These are phyloP conservation scores for Odontesthes bonariensis DNA, from an alignment of 2,113 vertebrate species.

Conservation along the genomic window DNA sequence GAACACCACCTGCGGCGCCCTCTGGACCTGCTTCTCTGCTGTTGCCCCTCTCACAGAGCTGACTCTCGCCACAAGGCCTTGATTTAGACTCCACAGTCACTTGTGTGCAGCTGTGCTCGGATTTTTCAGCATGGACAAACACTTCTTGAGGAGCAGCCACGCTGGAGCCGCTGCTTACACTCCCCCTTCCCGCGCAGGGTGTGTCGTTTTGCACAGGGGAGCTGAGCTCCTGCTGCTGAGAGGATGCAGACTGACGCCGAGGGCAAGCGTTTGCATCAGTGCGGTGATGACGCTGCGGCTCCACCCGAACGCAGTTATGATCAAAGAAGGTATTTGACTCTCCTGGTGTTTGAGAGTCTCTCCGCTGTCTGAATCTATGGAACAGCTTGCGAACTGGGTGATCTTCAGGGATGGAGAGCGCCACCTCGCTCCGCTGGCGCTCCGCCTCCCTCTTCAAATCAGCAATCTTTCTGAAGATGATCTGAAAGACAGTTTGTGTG, in stretches of 20 bases:
- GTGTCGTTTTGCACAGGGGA: conserved; percentile 75
- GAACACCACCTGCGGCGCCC: neutral
- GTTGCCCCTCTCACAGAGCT: conserved; percentile 78
- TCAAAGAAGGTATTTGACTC: conserved; percentile 81
- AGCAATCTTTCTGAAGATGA: conserved; percentile 96
- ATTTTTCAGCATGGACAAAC: conserved; percentile 81
- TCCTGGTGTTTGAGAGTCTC: conserved; percentile 87
- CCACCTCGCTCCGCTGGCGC: conserved; percentile 92
- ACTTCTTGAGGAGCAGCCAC: conserved; percentile 86
- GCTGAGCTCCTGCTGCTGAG: conserved; percentile 77
- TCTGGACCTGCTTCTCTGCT: conserved; percentile 67
- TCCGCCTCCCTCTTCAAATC: conserved; percentile 97
- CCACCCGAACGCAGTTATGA: conserved; percentile 88
- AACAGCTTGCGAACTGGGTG: conserved; percentile 97
- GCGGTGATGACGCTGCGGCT: conserved; percentile 76
- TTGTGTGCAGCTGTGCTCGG: conserved; percentile 81
- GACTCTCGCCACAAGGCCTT: conserved; percentile 75
- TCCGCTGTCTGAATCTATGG: conserved; percentile 97
- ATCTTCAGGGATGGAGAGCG: conserved; percentile 94
- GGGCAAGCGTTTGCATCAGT: conserved; percentile 84
- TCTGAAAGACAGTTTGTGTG: conserved; percentile 76
- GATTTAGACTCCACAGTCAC: conserved; percentile 86
- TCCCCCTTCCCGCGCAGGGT: conserved; percentile 59
- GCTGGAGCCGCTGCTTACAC: conserved; percentile 73
- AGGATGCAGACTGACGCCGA: conserved; percentile 30